Evolutionary conservation across 2,797 vertebrate species (phyloP).

Genomic region (Podarcis siculus): DNA sequence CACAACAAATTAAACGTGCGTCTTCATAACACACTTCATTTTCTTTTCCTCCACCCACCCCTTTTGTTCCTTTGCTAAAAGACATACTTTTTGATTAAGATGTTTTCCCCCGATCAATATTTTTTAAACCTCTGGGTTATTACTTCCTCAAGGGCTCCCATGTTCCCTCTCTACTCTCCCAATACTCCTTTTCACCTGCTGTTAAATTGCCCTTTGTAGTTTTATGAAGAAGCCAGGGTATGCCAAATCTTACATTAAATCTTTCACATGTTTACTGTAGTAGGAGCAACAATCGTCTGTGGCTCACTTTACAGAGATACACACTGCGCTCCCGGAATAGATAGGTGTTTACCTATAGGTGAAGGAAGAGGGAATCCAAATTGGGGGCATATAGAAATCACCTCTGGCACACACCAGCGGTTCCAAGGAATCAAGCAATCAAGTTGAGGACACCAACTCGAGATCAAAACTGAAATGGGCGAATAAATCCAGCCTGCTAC

Average conservation of each 20-base stretch:
- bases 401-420: not conserved
- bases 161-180: conserved; percentile 38
- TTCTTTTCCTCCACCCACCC: conserved; percentile 67
- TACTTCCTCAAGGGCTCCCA: conserved; percentile 75
- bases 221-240: conserved; percentile 80
- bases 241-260: conserved; percentile 79
- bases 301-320: conserved; percentile 67
- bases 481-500: not conserved
- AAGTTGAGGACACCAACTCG: not conserved
- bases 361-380: conserved; percentile 67
- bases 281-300: conserved; percentile 71
- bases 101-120: conserved; percentile 82
- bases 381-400: conserved; percentile 52
- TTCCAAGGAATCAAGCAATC: not conserved
- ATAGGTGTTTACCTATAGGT: conserved; percentile 73
- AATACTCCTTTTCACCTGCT: conserved; percentile 52
- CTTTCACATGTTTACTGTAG: conserved; percentile 76
- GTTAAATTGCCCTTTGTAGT: conserved; percentile 77
- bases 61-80: conserved; percentile 75
- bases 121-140: conserved; percentile 82
- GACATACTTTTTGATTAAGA: conserved; percentile 81
- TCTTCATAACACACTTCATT: conserved; percentile 70
- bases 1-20: conserved; percentile 71
- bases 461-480: not conserved
- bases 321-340: conserved; percentile 67